Evolutionary conservation across 1,140 invertebrate genomes (phyloP).

Genomic region (Harpegnathos saltator): DNA sequence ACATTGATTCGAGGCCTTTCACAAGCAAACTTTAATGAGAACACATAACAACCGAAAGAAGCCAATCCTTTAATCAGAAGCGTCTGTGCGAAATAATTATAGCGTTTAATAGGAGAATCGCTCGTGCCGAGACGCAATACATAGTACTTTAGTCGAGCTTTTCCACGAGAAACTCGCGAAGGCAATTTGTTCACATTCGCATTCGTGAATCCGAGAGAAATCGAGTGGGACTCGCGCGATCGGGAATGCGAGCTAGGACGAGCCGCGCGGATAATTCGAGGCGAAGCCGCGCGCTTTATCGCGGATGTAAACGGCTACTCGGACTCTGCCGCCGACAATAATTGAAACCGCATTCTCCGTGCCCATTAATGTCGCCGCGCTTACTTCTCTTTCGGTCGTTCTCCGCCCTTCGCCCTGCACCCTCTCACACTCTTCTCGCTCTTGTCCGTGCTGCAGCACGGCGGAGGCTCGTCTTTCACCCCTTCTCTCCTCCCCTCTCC

Average conservation of each 20-base stretch:
- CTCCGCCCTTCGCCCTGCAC: conserved; percentile 20
- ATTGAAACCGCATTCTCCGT: conserved; percentile 82
- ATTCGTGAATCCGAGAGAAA: conserved; percentile 21
- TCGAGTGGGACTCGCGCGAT: conserved; percentile 55
- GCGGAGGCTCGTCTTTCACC: too few relatives aligned
- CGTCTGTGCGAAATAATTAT: too few relatives aligned
- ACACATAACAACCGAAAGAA: too few relatives aligned
- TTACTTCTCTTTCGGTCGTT: conserved; percentile 47
- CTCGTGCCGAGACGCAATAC: too few relatives aligned
- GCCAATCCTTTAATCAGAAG: too few relatives aligned
- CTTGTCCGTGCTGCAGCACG: too few relatives aligned
- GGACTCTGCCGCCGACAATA: conserved; percentile 78
- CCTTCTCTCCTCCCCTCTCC: not conserved
- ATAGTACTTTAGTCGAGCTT: not conserved
- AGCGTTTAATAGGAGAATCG: too few relatives aligned
- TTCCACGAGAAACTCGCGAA: conserved; percentile 3
- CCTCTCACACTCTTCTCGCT: not conserved
- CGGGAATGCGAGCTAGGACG: conserved; percentile 41
- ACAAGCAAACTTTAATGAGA: too few relatives aligned
- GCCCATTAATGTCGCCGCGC: conserved; percentile 75
- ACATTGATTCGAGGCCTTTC: too few relatives aligned
- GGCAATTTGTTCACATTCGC: not conserved
- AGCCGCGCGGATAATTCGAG: conserved; percentile 70
- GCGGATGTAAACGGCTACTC: conserved; percentile 77
- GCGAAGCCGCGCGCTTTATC: conserved; percentile 57